These are phyloP conservation scores for Apamea monoglypha DNA, from an alignment of 2,888 invertebrate species.

Conservation along the genomic window DNA sequence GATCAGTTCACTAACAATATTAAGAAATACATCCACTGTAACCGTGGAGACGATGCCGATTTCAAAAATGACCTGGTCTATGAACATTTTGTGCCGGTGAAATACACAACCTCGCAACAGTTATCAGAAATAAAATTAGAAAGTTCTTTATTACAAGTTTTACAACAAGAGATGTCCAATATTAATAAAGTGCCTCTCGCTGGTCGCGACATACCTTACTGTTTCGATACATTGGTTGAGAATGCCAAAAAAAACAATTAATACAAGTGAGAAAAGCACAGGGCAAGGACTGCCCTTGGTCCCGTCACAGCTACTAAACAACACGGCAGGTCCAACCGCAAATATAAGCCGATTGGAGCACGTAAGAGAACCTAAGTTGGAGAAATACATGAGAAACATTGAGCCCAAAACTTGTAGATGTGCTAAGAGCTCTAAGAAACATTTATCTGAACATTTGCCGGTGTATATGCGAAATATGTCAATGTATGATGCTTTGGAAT, in stretches of 20 bases:
- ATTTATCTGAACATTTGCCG: constrained; percentile 81
- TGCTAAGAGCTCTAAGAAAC: constrained; percentile 78
- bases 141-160: constrained; percentile 82
- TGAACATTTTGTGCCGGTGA: constrained; percentile 77
- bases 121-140: constrained; percentile 77
- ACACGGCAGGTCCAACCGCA: background rate
- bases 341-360: constrained; percentile 64
- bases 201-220: constrained; percentile 74
- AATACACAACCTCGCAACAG: constrained; percentile 73
- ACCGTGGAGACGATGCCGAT: constrained; percentile 74
- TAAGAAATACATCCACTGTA: constrained; percentile 75
- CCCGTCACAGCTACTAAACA: constrained; percentile 19
- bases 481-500: constrained; percentile 72
- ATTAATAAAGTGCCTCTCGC: constrained; percentile 69
- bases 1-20: constrained; percentile 79
- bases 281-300: too few species aligned
- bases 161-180: constrained; percentile 80
- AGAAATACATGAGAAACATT: constrained; percentile 78
- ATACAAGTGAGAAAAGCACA: background rate
- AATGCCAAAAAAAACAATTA: background rate
- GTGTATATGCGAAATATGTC: constrained; percentile 83
- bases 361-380: constrained; percentile 82
- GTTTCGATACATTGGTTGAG: constrained; percentile 74
- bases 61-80: constrained; percentile 78
- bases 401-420: constrained; percentile 77